Evolutionary conservation across 2,113 vertebrate genomes (phyloP).

Genomic region (Ascaphus truei): DNA sequence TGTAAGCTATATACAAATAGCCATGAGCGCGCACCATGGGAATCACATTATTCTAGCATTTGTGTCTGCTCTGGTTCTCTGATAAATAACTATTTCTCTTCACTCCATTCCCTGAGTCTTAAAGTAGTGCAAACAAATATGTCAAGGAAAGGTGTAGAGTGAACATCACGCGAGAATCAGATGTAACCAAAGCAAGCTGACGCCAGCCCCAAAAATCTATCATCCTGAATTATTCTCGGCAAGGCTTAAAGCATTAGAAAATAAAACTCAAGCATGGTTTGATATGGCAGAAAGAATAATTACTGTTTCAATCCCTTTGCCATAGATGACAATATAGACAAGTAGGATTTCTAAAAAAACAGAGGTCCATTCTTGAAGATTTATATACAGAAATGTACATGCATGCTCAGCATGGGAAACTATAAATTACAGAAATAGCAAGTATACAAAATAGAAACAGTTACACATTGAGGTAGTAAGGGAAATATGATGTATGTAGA

Average conservation of each 20-base stretch:
- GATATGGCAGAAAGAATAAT: conserved; percentile 4
- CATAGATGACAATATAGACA: not conserved
- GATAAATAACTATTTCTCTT: not conserved
- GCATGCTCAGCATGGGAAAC: not conserved
- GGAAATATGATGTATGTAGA: too few species aligned
- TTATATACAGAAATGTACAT: not conserved
- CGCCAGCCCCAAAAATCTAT: not conserved
- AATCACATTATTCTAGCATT: too few species aligned
- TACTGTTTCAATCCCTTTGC: not conserved
- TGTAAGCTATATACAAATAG: too few species aligned
- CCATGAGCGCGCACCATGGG: too few species aligned
- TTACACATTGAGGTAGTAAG: too few species aligned
- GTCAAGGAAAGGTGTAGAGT: not conserved
- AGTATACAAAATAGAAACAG: too few species aligned
- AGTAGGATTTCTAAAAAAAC: not conserved
- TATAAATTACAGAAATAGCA: too few species aligned
- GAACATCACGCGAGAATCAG: not conserved
- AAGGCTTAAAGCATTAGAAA: conserved; percentile 7
- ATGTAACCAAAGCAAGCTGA: conserved; percentile 1
- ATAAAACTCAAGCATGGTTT: not conserved
- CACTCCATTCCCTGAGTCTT: not conserved
- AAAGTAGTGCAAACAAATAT: not conserved
- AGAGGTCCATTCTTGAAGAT: not conserved
- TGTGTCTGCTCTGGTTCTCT: not conserved
- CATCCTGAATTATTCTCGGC: conserved; percentile 11